Evolutionary conservation across 2,888 invertebrate genomes (phyloP).

Genomic region (Oscheius sp.): DNA sequence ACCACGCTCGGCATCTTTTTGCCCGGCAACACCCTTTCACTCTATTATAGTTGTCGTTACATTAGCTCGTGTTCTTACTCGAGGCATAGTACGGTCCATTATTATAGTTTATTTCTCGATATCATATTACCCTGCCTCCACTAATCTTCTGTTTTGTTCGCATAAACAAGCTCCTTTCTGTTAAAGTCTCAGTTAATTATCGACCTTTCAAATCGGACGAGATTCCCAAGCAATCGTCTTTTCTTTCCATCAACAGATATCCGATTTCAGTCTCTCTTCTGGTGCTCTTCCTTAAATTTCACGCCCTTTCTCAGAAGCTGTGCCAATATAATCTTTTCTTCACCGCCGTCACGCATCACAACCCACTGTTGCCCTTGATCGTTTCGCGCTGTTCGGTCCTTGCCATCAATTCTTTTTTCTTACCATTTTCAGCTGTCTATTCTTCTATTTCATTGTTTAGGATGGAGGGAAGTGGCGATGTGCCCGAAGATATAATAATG

Average conservation of each 20-base stretch:
- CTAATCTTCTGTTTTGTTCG: too few relatives aligned
- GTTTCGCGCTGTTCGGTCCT: slow-evolving; percentile 15
- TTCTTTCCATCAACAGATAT: not conserved
- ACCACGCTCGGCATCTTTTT: too few relatives aligned
- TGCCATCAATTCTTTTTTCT: slow-evolving; percentile 3
- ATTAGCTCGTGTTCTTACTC: too few relatives aligned
- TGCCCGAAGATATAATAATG: not conserved
- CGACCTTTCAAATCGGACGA: too few relatives aligned
- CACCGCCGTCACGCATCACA: slow-evolving; percentile 12
- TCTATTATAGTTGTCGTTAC: too few relatives aligned
- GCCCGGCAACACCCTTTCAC: too few relatives aligned
- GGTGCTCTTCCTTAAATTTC: slow-evolving; percentile 10
- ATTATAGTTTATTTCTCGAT: too few relatives aligned
- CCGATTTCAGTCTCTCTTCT: slow-evolving; percentile 2
- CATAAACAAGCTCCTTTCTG: too few relatives aligned
- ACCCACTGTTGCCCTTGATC: slow-evolving; percentile 28
- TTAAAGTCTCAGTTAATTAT: too few relatives aligned
- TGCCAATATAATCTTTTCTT: not conserved
- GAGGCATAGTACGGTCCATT: too few relatives aligned
- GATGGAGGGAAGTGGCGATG: slow-evolving; percentile 23
- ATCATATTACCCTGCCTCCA: too few relatives aligned
- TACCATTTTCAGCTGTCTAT: not conserved
- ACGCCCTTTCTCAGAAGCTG: not conserved
- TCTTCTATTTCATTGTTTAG: not conserved
- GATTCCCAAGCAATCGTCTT: too few relatives aligned